A percentile compares a stretch with the other conserved stretches of the same genome.
Conservation (phyloP, 2,888 invertebrate species). For the Drosophila stalkeri region DNA sequence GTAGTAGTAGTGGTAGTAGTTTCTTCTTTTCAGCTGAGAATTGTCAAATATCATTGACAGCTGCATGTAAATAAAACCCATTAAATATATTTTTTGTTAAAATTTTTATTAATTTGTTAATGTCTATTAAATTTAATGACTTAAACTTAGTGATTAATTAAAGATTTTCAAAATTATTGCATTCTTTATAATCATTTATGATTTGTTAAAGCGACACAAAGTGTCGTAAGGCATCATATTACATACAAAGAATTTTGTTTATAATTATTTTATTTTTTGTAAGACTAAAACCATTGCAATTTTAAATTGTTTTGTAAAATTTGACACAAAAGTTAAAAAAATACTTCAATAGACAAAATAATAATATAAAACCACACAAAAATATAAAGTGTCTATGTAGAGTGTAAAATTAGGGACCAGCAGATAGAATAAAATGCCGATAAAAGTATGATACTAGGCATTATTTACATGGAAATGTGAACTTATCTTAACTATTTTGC, state of each 20-base stretch:
- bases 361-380: constrained; percentile 23
- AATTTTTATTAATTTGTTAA: constrained; percentile 66
- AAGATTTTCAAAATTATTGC: constrained; percentile 35
- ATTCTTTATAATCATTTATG: constrained; percentile 3
- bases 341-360: constrained; percentile 33
- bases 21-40: not conserved
- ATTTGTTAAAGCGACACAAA: constrained; percentile 13
- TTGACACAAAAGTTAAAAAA: constrained; percentile 39
- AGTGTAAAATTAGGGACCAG: constrained; percentile 43
- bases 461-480: constrained; percentile 65
- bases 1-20: too few species aligned
- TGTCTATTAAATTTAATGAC: constrained; percentile 77
- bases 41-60: not conserved
- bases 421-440: constrained; percentile 33
- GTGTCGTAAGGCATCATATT: constrained; percentile 52
- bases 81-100: constrained; percentile 11
- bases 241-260: constrained; percentile 13
- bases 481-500: constrained; percentile 34
- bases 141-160: constrained; percentile 58
- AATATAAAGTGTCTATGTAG: constrained; percentile 16
- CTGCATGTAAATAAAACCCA: constrained; percentile 9
- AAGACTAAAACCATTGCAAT: constrained; percentile 16
- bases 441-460: constrained; percentile 38
- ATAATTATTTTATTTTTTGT: constrained; percentile 18
- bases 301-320: constrained; percentile 24